Conservation (phyloP, 2,113 vertebrate species). For the Semicossyphus pulcher region DNA sequence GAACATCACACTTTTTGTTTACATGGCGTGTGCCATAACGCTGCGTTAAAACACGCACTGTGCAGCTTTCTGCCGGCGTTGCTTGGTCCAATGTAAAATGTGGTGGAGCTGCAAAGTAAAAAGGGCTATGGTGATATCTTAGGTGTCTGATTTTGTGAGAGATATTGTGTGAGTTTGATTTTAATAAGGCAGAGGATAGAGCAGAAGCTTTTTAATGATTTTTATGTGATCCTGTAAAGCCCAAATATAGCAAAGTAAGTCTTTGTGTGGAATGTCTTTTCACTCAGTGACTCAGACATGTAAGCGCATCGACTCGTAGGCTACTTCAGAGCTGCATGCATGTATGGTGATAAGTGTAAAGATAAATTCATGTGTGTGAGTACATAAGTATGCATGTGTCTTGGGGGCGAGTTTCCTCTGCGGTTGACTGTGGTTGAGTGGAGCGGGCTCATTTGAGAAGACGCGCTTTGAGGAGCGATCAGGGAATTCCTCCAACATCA, state of each 20-base stretch:
- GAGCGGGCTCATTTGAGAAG: constrained; percentile 70
- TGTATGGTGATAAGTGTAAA: constrained; percentile 7
- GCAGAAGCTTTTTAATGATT: too few relatives aligned
- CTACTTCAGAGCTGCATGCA: not conserved
- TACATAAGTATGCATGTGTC: constrained; percentile 15
- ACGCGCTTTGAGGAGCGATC: constrained; percentile 72
- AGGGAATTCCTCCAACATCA: constrained; percentile 77
- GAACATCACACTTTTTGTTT: too few relatives aligned
- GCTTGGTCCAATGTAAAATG: too few relatives aligned
- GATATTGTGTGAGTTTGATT: constrained; percentile 30
- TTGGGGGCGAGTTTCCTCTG: constrained; percentile 48
- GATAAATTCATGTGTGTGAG: not conserved
- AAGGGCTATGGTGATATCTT: too few relatives aligned
- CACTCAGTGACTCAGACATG: constrained; percentile 15
- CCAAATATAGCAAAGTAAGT: constrained; percentile 9
- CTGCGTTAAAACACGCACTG: too few relatives aligned
- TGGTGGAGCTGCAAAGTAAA: too few relatives aligned
- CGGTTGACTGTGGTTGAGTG: constrained; percentile 65
- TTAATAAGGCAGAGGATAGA: constrained; percentile 17
- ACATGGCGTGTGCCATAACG: too few relatives aligned
- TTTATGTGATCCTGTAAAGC: too few relatives aligned
- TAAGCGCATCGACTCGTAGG: constrained; percentile 14
- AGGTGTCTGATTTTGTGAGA: constrained; percentile 32
- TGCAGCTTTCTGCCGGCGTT: too few relatives aligned
- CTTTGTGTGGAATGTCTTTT: constrained; percentile 38